Evolutionary conservation across 2,888 invertebrate species (phyloP).

Genomic region (Sipha maydis): DNA sequence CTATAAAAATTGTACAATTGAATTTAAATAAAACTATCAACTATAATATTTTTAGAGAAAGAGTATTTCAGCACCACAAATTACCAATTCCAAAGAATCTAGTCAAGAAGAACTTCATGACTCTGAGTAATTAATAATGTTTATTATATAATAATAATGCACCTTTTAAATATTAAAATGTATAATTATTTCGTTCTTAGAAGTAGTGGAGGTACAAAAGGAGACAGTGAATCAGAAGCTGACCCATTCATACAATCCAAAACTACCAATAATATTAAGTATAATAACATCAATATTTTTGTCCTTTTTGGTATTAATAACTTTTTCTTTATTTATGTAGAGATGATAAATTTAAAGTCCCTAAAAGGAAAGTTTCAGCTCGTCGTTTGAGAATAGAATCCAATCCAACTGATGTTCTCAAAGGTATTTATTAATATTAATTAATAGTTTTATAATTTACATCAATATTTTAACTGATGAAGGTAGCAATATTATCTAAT

Average conservation of each 20-base stretch:
- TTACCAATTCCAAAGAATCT: conserved; percentile 68
- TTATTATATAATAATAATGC: background rate
- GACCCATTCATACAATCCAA: conserved; percentile 45
- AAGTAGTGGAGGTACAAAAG: conserved; percentile 58
- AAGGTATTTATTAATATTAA: conserved; percentile 37
- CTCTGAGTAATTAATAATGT: conserved; percentile 51
- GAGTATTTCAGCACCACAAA: conserved; percentile 49
- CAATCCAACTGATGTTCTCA: conserved; percentile 37
- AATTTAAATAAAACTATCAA: background rate
- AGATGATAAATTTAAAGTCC: conserved; percentile 47
- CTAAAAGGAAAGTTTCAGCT: conserved; percentile 45
- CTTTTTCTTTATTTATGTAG: conserved; percentile 8
- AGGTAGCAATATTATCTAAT: background rate
- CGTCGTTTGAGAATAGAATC: conserved; percentile 58
- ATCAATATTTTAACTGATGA: background rate
- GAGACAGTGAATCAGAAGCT: conserved; percentile 55
- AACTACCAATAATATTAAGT: conserved; percentile 28
- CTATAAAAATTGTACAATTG: background rate
- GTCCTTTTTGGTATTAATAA: background rate
- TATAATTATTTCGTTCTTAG: conserved; percentile 14
- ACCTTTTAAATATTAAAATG: background rate
- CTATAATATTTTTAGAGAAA: conserved; percentile 52
- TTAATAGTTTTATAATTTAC: background rate
- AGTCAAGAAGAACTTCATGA: conserved; percentile 70
- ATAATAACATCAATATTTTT: background rate